phyloP scores from a whole-genome alignment of 2,113 vertebrate genomes.

The Tachycineta bicolor region DNA sequence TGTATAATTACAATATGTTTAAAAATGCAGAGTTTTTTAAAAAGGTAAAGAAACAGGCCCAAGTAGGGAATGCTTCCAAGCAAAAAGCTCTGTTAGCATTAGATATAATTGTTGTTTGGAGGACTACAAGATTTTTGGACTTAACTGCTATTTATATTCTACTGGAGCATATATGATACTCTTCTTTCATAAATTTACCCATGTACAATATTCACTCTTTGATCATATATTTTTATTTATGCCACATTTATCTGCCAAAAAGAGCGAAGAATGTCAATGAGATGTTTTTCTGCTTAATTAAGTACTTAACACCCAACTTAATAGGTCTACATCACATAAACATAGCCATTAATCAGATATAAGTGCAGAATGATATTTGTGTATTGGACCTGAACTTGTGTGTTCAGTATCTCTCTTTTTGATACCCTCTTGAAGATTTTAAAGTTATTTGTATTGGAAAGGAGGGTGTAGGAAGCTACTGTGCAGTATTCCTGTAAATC shows the following conservation, averaged over 20 bases:
- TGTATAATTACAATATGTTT: background rate
- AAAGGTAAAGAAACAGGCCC: background rate
- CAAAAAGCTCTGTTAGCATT: background rate
- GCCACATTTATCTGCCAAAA: background rate
- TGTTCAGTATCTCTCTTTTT: background rate
- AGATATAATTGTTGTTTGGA: background rate
- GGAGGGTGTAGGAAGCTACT: background rate
- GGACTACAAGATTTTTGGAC: background rate
- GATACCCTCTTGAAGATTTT: background rate
- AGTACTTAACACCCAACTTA: background rate
- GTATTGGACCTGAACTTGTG: background rate
- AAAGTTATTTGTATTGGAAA: background rate
- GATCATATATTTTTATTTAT: background rate
- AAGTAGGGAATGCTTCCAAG: background rate
- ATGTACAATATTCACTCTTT: background rate
- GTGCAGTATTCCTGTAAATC: background rate
- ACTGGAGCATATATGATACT: background rate
- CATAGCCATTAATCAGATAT: background rate
- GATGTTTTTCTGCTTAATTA: slow-evolving; percentile 42
- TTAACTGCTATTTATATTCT: background rate
- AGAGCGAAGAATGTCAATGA: slow-evolving; percentile 28
- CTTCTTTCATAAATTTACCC: background rate
- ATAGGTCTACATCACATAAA: slow-evolving; percentile 4
- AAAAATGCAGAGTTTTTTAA: background rate
- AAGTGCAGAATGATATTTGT: background rate